A percentile compares a stretch with the other conserved stretches of the same genome.
phyloP scores from a whole-genome alignment of 2,888 invertebrate genomes.

The Perithous albicinctus region DNA sequence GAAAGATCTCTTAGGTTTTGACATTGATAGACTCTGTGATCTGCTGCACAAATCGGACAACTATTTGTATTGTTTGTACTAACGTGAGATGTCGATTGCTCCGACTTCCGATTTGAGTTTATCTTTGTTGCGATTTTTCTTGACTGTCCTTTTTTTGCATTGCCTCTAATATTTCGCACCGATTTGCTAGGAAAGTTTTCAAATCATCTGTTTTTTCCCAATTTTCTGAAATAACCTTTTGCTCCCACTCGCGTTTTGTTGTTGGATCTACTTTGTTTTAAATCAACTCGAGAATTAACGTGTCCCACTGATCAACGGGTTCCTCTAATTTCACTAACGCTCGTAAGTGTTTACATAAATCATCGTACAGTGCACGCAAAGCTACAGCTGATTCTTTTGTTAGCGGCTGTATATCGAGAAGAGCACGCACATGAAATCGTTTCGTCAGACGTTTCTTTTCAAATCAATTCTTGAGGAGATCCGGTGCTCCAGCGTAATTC shows the following conservation, averaged over 20 bases:
- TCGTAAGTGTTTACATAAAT: constrained; percentile 23
- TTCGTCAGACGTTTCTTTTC: constrained; percentile 46
- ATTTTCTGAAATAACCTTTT: constrained; percentile 45
- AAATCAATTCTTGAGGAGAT: constrained; percentile 51
- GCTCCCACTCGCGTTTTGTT: constrained; percentile 61
- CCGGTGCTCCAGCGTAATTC: constrained; percentile 46
- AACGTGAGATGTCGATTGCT: constrained; percentile 47
- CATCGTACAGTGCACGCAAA: constrained; percentile 39
- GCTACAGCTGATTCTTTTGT: constrained; percentile 34
- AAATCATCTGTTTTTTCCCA: constrained; percentile 14
- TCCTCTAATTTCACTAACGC: constrained; percentile 47
- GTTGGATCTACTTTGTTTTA: constrained; percentile 39
- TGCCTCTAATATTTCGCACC: constrained; percentile 41
- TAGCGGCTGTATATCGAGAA: constrained; percentile 38
- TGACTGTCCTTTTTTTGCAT: constrained; percentile 39
- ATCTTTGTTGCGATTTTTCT: constrained; percentile 11
- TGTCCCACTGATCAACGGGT: constrained; percentile 46
- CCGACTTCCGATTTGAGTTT: constrained; percentile 13
- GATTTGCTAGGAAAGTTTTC: constrained; percentile 24
- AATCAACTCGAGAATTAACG: constrained; percentile 41
- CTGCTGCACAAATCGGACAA: constrained; percentile 45
- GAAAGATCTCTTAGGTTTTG: constrained; percentile 34
- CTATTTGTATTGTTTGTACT: constrained; percentile 16
- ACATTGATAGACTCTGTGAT: constrained; percentile 47
- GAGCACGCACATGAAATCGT: constrained; percentile 32